Evolutionary conservation across 2,113 vertebrate genomes (phyloP).

Genomic region (Coregonus clupeaformis): DNA sequence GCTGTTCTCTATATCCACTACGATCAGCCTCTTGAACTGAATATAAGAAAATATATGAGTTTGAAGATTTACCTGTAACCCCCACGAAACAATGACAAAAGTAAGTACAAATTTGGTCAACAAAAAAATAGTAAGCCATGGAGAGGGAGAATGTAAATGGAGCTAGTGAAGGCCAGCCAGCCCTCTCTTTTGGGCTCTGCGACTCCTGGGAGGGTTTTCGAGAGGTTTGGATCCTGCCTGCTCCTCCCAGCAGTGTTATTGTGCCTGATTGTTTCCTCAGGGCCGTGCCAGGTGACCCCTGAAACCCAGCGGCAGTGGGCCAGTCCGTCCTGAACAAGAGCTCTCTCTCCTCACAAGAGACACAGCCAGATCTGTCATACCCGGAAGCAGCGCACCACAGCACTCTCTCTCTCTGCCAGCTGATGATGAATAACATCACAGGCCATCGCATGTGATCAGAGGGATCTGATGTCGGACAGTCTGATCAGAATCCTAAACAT

Average conservation of each 20-base stretch:
- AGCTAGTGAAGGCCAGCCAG: not conserved
- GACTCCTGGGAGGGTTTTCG: slow-evolving; percentile 33
- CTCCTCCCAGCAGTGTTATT: slow-evolving; percentile 53
- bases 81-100: too few species aligned
- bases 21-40: too few species aligned
- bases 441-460: not conserved
- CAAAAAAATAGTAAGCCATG: not conserved
- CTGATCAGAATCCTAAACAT: not conserved
- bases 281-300: slow-evolving; percentile 64
- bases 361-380: slow-evolving; percentile 24
- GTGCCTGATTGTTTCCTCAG: slow-evolving; percentile 61
- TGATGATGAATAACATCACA: not conserved
- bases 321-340: slow-evolving; percentile 49
- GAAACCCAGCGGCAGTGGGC: slow-evolving; percentile 43
- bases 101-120: too few species aligned
- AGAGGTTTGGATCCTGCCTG: slow-evolving; percentile 18
- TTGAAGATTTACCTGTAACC: too few species aligned
- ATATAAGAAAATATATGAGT: too few species aligned
- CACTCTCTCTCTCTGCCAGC: slow-evolving; percentile 13
- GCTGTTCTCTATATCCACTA: too few species aligned
- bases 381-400: slow-evolving; percentile 42
- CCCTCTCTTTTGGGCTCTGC: slow-evolving; percentile 10
- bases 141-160: not conserved
- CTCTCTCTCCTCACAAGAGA: slow-evolving; percentile 46
- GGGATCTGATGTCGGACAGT: not conserved